Evolutionary conservation across 2,113 vertebrate species (phyloP).

Genomic region (Lamprotornis superbus): DNA sequence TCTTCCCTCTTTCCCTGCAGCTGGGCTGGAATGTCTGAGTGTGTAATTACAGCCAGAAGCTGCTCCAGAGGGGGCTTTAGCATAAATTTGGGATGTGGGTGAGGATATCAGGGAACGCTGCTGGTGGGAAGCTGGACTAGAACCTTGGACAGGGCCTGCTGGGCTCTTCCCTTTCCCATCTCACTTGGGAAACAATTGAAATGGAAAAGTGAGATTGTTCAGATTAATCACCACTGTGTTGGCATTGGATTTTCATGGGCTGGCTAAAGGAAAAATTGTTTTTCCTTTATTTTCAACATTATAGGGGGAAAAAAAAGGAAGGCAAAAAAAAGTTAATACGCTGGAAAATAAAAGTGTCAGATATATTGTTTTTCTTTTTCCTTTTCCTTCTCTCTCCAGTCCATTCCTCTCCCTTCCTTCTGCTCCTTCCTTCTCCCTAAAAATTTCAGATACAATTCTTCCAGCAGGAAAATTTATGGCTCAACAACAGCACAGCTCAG

Average conservation of each 20-base stretch:
- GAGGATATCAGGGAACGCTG: not conserved
- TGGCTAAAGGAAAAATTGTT: not conserved
- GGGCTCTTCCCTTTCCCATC: not conserved
- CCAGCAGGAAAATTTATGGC: not conserved
- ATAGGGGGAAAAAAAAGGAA: accelerated
- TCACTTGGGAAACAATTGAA: accelerated
- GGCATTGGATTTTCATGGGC: not conserved
- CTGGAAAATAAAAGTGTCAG: accelerated
- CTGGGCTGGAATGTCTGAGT: no score
- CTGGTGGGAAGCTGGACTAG: not conserved
- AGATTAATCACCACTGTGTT: not conserved
- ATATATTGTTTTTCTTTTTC: not conserved
- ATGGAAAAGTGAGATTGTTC: not conserved
- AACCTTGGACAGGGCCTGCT: slow-evolving; percentile 52
- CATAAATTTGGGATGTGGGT: accelerated
- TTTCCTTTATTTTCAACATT: not conserved
- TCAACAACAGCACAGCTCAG: not conserved
- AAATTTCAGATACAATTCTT: not conserved
- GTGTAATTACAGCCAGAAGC: accelerated
- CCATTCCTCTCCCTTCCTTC: not conserved
- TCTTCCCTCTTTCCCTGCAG: not conserved
- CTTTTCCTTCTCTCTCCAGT: not conserved
- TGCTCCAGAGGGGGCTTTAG: not conserved
- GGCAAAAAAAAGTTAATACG: not conserved
- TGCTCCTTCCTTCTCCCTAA: not conserved